Conservation (phyloP, 1,140 invertebrate species). For the Drosophila erecta region DNA sequence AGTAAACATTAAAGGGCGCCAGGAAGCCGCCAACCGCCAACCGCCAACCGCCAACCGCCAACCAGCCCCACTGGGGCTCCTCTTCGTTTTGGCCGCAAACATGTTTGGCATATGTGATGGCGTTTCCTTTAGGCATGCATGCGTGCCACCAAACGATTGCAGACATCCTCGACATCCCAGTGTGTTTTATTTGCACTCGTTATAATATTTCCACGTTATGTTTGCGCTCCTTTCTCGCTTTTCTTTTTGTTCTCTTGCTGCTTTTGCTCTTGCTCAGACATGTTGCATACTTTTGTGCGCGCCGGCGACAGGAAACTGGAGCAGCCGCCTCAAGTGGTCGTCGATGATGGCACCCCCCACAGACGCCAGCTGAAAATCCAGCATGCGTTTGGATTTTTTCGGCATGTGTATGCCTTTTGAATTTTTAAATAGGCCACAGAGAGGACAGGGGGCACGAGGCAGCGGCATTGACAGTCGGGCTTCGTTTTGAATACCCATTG, state of each 20-base stretch:
- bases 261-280: slow-evolving; percentile 39
- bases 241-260: slow-evolving; percentile 6
- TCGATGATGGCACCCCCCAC: slow-evolving; percentile 36
- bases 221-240: slow-evolving; percentile 15
- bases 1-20: slow-evolving; percentile 51
- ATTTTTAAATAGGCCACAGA: slow-evolving; percentile 71
- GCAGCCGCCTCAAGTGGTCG: slow-evolving; percentile 69
- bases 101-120: slow-evolving; percentile 82
- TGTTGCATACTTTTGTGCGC: slow-evolving; percentile 71
- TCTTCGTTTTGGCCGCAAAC: slow-evolving; percentile 40
- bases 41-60: background rate
- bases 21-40: background rate
- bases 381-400: slow-evolving; percentile 28
- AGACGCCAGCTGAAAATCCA: background rate
- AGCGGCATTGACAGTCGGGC: slow-evolving; percentile 43
- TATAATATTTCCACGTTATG: slow-evolving; percentile 55
- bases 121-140: slow-evolving; percentile 75
- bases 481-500: slow-evolving; percentile 37
- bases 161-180: slow-evolving; percentile 23
- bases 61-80: background rate
- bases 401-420: slow-evolving; percentile 71
- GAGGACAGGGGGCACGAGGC: slow-evolving; percentile 19
- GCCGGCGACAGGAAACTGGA: slow-evolving; percentile 59
- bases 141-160: slow-evolving; percentile 57
- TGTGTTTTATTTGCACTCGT: slow-evolving; percentile 78